phyloP scores from a whole-genome alignment of 2,113 vertebrate genomes.

The Ciconia stormi region DNA sequence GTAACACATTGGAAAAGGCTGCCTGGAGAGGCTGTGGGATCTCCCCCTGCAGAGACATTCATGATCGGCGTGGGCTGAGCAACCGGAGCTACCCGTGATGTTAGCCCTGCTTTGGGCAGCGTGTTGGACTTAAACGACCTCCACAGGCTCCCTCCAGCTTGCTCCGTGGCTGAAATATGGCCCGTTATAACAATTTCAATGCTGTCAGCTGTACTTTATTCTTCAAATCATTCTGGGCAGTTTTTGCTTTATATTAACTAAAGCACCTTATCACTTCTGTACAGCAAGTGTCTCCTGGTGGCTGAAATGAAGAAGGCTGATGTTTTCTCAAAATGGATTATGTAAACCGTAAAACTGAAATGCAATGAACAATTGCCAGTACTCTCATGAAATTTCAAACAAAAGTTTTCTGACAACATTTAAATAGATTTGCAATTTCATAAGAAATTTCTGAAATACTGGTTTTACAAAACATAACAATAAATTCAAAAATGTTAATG shows the following conservation, averaged over 20 bases:
- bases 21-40: neutral
- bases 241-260: neutral
- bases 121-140: neutral
- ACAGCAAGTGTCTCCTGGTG: conserved; percentile 55
- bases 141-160: neutral
- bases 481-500: neutral
- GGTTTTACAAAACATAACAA: neutral
- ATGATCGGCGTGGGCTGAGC: neutral
- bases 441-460: neutral
- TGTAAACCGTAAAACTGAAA: neutral
- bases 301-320: conserved; percentile 16
- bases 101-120: neutral
- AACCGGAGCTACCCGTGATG: neutral
- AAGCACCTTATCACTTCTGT: neutral
- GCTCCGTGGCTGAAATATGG: neutral
- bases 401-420: neutral
- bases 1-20: neutral
- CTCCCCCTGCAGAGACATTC: neutral
- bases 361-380: neutral
- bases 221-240: neutral
- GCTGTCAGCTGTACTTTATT: neutral
- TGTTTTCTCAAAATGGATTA: neutral
- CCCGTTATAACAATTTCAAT: neutral
- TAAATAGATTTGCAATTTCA: neutral
- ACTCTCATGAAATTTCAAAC: neutral